These are phyloP conservation scores for Diploptera punctata DNA, from an alignment of 2,888 invertebrate species.

Conservation along the genomic window DNA sequence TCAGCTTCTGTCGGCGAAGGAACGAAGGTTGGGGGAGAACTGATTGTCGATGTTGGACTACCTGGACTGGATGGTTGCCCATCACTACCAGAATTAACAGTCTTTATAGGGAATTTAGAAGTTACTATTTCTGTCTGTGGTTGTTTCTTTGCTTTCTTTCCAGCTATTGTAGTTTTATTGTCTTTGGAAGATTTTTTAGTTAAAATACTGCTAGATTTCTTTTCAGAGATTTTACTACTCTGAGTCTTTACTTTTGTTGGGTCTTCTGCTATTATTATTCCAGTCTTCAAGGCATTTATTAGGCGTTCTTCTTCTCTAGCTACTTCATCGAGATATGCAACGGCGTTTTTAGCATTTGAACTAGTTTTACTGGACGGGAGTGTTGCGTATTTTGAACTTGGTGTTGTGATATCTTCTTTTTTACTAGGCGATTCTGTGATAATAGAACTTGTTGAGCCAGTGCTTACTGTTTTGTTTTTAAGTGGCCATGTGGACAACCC, in stretches of 20 bases:
- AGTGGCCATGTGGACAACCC: constrained; percentile 66
- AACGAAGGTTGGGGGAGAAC: neutral
- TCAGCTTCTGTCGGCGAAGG: neutral
- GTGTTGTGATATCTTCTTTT: constrained; percentile 40
- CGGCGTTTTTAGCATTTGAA: constrained; percentile 53
- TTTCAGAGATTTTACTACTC: constrained; percentile 13
- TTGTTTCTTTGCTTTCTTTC: constrained; percentile 10
- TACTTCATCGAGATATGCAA: constrained; percentile 65
- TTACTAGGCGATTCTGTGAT: constrained; percentile 37
- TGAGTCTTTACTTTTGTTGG: constrained; percentile 45
- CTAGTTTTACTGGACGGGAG: constrained; percentile 42
- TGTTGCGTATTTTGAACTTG: constrained; percentile 44
- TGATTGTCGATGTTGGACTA: neutral
- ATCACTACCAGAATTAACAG: neutral
- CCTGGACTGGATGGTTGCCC: neutral
- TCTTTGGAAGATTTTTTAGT: constrained; percentile 35
- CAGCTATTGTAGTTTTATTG: neutral
- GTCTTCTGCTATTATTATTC: constrained; percentile 65
- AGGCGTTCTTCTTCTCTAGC: constrained; percentile 83
- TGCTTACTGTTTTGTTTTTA: constrained; percentile 60
- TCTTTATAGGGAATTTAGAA: neutral
- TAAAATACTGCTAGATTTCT: constrained; percentile 11
- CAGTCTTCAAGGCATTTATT: constrained; percentile 79
- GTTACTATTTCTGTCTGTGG: neutral
- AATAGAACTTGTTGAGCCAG: constrained; percentile 36